Base-by-base conservation (phyloP, 2,113 vertebrate genomes). In the Hiodon tergisus region DNA sequence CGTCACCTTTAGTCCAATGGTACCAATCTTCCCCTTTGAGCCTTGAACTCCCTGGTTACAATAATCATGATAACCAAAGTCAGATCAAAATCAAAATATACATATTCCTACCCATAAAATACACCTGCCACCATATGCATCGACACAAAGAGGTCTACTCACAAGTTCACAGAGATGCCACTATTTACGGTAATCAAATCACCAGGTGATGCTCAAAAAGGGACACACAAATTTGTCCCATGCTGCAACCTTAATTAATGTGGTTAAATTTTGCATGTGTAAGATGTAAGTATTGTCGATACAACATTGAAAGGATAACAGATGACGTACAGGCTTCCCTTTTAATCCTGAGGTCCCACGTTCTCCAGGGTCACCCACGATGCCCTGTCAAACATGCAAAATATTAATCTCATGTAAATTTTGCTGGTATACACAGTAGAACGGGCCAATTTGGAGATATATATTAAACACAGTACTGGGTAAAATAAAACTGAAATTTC, bases 321-420 rank as follows among this genome's bases (percentile, higher is more conserved):
- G 9, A 14, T 8, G 14, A 67, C 80, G 78, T 89, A 94, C 92
- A 57, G 89, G 90, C 48, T 78, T 80, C 71, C 92, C 92, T 80
- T 92, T 93, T 67, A 83, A 77, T 81, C 91, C 92, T 59, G 85
- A 0, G 70, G 73, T 0, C 76, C 92, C 91, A 17, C 75, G 85
- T 61, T 91, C 89, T 72, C 92, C 93, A 71, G 91, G 85, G 87
- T 93, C 90, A 80, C 93, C 92, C 14, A 91, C 77, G 81, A 90
- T 84, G 9, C 91, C 91, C 93, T 94, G 82, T 76, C 58, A 79
- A 67, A 80, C 58, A 73, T 31, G 16, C 55, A 68, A 76, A 3
- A 69, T 46, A 11, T 4, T 13, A 51, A 6, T 13, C 61, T 47
- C 7, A 6, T 8, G 17, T 52, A 55, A 50, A 31, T n/a, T 59